Conservation (phyloP, 2,113 vertebrate species). For the Petroica traversi region DNA sequence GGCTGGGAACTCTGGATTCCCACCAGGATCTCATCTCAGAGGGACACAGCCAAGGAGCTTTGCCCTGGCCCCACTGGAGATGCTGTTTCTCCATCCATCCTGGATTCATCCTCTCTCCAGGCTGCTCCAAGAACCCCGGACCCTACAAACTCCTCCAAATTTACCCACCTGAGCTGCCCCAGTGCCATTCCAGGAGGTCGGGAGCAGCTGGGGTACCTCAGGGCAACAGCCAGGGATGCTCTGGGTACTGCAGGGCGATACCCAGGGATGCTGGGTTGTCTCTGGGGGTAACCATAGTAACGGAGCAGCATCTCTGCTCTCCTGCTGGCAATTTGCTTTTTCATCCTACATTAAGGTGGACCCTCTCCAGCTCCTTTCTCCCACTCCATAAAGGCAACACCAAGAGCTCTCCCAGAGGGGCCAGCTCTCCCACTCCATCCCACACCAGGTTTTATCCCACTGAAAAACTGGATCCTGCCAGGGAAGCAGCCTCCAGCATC, state of each 20-base stretch:
- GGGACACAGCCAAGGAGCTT: background rate
- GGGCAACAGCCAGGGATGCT: conserved; percentile 48
- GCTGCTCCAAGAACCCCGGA: background rate
- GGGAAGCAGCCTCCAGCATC: background rate
- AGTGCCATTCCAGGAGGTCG: conserved; percentile 55
- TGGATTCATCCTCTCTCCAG: background rate
- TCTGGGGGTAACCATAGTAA: conserved; percentile 73
- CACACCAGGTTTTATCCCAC: background rate
- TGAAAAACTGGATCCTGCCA: fast-evolving
- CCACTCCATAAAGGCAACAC: background rate
- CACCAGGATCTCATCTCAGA: background rate
- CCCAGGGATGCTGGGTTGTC: conserved; percentile 49
- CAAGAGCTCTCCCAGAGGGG: background rate
- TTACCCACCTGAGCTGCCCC: background rate
- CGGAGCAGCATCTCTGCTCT: conserved; percentile 68
- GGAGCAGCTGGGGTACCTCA: conserved; percentile 63
- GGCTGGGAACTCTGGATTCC: background rate
- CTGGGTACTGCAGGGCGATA: conserved; percentile 49
- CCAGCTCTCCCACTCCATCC: background rate
- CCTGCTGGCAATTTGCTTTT: conserved; percentile 51
- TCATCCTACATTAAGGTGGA: conserved; percentile 56
- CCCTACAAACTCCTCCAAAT: background rate
- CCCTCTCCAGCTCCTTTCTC: background rate
- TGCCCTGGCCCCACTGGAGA: background rate
- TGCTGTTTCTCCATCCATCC: background rate